Percentiles rank a stretch among this genome's conserved stretches.
phyloP scores from a whole-genome alignment of 37 sponge, comb jelly and placozoan genomes.

The Chondrosia reniformis region DNA sequence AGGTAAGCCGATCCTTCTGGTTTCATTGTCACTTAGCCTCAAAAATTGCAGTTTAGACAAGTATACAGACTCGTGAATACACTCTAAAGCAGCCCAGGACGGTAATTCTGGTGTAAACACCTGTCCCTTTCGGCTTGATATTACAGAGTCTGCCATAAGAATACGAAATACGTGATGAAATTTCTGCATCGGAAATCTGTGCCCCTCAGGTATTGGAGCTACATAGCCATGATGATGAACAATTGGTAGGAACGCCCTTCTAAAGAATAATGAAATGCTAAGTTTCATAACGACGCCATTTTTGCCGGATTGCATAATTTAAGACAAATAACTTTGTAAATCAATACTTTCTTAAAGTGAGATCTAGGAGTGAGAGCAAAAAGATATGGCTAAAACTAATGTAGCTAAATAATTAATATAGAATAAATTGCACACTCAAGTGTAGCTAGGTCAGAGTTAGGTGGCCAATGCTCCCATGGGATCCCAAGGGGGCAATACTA shows the following conservation, averaged over 20 bases:
- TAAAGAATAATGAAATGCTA: not conserved
- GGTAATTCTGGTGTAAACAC: not conserved
- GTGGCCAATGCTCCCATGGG: constrained; percentile 48
- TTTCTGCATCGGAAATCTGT: constrained; percentile 31
- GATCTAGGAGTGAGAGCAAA: no score
- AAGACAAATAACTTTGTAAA: not conserved
- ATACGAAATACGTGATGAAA: constrained; percentile 1
- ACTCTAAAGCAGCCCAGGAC: constrained; percentile 3
- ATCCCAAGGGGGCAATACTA: constrained; percentile 54
- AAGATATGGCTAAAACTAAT: no score
- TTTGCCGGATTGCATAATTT: not conserved
- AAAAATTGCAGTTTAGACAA: not conserved
- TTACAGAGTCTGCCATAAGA: not conserved
- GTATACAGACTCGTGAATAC: not conserved
- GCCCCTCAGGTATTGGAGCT: constrained; percentile 22
- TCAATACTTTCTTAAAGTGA: not conserved
- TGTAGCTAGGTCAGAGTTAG: no score
- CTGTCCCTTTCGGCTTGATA: not conserved
- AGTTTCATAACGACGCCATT: not conserved
- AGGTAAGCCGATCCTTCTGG: constrained; percentile 11
- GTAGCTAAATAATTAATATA: no score
- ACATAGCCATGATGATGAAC: constrained; percentile 35
- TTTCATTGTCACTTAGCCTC: not conserved
- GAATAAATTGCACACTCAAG: no score
- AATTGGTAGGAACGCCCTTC: constrained; percentile 1